Conservation (phyloP, 2,888 invertebrate species). For the Deilephila porcellus region DNA sequence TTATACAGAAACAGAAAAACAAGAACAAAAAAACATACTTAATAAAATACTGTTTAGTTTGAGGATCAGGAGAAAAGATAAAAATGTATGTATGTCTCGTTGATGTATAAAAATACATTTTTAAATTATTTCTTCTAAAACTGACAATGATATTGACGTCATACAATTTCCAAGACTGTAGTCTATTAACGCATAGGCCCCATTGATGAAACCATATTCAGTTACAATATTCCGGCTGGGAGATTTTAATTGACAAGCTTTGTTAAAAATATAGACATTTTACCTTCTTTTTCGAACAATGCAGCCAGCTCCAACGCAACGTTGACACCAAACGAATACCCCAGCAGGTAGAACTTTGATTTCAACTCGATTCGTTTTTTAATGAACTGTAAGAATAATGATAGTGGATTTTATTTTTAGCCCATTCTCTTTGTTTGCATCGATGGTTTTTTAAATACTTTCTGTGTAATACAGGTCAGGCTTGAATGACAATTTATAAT, state of each 20-base stretch:
- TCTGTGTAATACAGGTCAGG: background rate
- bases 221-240: background rate
- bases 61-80: too few relatives aligned
- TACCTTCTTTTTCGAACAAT: conserved; percentile 66
- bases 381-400: conserved; percentile 47
- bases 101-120: too few relatives aligned
- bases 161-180: too few relatives aligned
- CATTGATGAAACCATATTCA: background rate
- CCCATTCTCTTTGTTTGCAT: background rate
- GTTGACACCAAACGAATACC: conserved; percentile 63
- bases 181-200: background rate
- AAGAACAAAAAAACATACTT: too few relatives aligned
- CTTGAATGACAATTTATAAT: background rate
- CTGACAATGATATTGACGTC: too few relatives aligned
- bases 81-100: too few relatives aligned
- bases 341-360: conserved; percentile 56
- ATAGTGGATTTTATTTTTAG: conserved; percentile 7
- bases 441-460: background rate
- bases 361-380: conserved; percentile 47
- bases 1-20: too few relatives aligned
- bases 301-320: conserved; percentile 64
- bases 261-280: conserved; percentile 23
- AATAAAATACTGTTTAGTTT: too few relatives aligned
- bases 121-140: background rate
- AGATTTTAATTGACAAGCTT: conserved; percentile 27